Evolutionary conservation across 2,797 vertebrate genomes (phyloP), one percentile per base, ranked within the genome.

Genomic region (Manis crassicaudata): DNA sequence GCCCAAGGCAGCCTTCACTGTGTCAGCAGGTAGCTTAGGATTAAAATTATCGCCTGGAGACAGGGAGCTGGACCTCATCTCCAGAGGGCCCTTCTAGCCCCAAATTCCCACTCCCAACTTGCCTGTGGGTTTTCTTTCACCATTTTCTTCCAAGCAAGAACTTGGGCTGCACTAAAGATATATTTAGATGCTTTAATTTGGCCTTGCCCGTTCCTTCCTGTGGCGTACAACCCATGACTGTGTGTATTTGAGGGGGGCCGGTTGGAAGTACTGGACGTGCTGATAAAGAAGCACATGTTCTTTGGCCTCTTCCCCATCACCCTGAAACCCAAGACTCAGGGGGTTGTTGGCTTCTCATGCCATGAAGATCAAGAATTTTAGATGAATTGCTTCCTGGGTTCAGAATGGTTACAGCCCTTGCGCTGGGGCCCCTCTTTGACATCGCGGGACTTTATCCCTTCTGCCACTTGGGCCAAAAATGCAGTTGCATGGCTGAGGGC

Each of bases 191-290:
- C 83, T 91, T 90, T 92, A 62, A 35, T 96, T 96, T 96, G 86
- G 84, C 92, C 83, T 96, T 89, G 75, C 95, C 40, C 54, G 86
- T 97, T 98, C 95, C 96, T 96, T 97, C 97, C 97, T 96, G 96
- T 97, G 95, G 96, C 95, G 81, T 62, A 67, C 90, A 95, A 88
- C 92, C 35, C 96, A 76, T 27, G 76, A 84, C 86, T 65, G 60
- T 93, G 90, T 93, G 62, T 92, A 65, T 18, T 80, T 14, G 65
- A 85, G 62, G 43, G 70, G 70, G 93, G 58, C 60, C 43, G 21
- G 54, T n/a, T 77, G 76, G 95, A 92, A 84, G 32, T 32, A 46
- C 67, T 84, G 95, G 86, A 6, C 63, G 12, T 7, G 8, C 83
- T 79, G 96, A 97, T 97, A 97, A 96, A 96, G 96, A 75, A 81